Percentiles rank a stretch among this genome's conserved stretches.
Evolutionary conservation across 2,888 invertebrate genomes (phyloP).

Genomic region (Linnaemya vulpina): DNA sequence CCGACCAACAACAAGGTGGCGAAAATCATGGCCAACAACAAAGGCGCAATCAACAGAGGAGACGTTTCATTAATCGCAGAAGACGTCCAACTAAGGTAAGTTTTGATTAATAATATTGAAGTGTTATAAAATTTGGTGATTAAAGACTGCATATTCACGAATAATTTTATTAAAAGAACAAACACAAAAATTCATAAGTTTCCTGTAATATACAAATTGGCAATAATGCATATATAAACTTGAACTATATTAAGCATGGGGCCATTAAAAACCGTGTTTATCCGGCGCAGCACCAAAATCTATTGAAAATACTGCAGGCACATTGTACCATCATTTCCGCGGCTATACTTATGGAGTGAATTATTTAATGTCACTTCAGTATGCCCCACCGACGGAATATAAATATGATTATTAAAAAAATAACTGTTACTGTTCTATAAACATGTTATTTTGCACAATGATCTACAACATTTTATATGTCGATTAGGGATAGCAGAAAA

Average conservation of each 20-base stretch:
- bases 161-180: no score
- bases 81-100: constrained; percentile 80
- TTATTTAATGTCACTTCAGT: constrained; percentile 29
- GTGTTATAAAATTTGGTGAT: no score
- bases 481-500: no score
- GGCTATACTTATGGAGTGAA: constrained; percentile 27
- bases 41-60: constrained; percentile 78
- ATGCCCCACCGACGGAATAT: constrained; percentile 59
- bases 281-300: no score
- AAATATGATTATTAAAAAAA: constrained; percentile 40
- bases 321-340: neutral
- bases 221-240: no score
- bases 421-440: neutral
- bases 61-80: constrained; percentile 79
- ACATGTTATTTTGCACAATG: constrained; percentile 36
- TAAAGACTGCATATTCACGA: no score
- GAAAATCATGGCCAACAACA: constrained; percentile 68
- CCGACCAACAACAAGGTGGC: constrained; percentile 78
- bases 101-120: no score
- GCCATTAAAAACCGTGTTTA: no score
- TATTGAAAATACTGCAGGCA: no score
- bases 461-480: constrained; percentile 1
- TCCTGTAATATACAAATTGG: no score
- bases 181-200: no score
- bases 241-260: no score